These are phyloP conservation scores for Oasisia sp. DNA, from an alignment of 2,888 invertebrate species.

Conservation along the genomic window DNA sequence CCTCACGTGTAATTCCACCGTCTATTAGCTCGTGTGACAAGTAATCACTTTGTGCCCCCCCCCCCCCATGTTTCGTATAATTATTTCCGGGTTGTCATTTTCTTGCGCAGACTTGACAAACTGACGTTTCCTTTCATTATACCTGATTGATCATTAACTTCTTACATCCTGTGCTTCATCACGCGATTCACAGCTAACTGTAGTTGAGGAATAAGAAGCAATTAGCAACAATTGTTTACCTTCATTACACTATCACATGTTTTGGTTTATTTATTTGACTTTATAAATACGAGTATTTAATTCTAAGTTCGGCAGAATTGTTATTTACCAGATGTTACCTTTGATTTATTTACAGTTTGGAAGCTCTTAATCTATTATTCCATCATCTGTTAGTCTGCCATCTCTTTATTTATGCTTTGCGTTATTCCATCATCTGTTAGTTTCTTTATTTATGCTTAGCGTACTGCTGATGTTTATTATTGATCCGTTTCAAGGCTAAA, in stretches of 20 bases:
- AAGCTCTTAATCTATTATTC: neutral
- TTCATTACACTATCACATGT: neutral
- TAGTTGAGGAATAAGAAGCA: neutral
- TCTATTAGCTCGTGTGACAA: neutral
- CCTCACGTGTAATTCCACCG: neutral
- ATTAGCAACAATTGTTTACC: neutral
- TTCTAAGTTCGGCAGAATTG: neutral
- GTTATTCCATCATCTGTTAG: neutral
- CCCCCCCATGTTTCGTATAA: neutral
- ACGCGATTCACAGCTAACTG: neutral
- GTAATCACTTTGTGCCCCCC: neutral
- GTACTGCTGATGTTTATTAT: no score
- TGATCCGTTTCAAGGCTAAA: no score
- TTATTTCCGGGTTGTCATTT: neutral
- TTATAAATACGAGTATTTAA: neutral
- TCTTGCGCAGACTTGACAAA: neutral
- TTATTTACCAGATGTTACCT: neutral
- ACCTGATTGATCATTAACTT: no score
- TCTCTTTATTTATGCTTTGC: neutral
- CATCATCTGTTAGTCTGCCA: neutral
- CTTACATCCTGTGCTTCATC: neutral
- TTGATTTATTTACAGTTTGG: neutral
- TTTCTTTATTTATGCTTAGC: neutral
- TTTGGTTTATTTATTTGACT: neutral
- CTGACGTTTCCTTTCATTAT: neutral